Evolutionary conservation across 2,113 vertebrate genomes (phyloP), one percentile per base, ranked within the genome.

Genomic region (Fulmarus glacialis): DNA sequence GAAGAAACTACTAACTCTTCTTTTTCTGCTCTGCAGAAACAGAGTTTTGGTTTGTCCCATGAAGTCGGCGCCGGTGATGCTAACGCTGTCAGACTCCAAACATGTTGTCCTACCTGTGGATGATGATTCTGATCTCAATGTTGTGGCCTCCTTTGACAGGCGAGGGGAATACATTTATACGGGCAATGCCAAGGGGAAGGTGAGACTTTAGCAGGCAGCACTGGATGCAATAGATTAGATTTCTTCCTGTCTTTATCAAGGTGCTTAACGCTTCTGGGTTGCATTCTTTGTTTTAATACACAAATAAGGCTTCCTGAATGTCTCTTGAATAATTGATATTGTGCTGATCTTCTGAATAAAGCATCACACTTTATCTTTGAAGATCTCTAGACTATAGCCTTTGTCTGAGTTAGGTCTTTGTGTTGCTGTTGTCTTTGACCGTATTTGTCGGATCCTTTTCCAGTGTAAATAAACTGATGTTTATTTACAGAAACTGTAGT

Each of bases 101-200:
- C 99, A 99, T 6, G 99, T 99, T 19, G 99, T 99, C 60, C 98
- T 99, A 15, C 99, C 99, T 0, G 99, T 99, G 95, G 99, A 99
- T n/a, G 99, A 99, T 16, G 99, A 99, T 93, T 99, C 99, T 0
- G 99, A 99, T 93, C 98, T 99, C 90, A 99, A 99, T 4, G 99
- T 99, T 43, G 99, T 99, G 97, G 99, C 99, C 12, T 99, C 99
- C n/a, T 99, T 99, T 47, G 99, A 99, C 98, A 98, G 99, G 43
- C 97, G 99, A 63, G 99, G 99, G 56, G 99, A 99, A 40, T 99
- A 99, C 98, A 99, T 99, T 94, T 99, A 99, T 96, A 99, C 99
- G 0, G 99, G 99, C 52, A 99, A 99, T 11, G 99, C 99, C 93
- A 99, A 99, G 97, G 99, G 99, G 71, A 99, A 99, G 99, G 99